Base-by-base conservation (phyloP, 2,888 invertebrate genomes). In the Entomobrya multifasciata region DNA sequence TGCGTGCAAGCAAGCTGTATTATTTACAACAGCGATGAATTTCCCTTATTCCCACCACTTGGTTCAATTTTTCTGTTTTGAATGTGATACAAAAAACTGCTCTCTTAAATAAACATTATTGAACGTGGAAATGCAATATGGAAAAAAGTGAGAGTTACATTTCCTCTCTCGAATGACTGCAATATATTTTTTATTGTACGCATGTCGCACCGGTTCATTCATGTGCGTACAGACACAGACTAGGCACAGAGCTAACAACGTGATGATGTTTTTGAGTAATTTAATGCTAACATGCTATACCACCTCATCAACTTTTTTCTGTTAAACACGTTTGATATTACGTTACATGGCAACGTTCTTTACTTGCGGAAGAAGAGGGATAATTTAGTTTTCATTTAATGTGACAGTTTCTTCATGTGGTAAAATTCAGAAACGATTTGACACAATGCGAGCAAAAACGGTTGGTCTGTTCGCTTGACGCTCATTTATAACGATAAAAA, bases 61-160 rank as follows among this genome's bases (percentile, higher is more conserved):
- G 22, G 1, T 67, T 22, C 6, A n/a, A n/a, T n/a, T n/a, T n/a
- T n/a, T n/a, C n/a, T n/a, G n/a, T n/a, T n/a, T n/a, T n/a, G n/a
- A n/a, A n/a, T n/a, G n/a, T n/a, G n/a, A n/a, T n/a, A n/a, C n/a
- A n/a, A n/a, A n/a, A n/a, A n/a, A n/a, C n/a, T n/a, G n/a, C n/a
- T n/a, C n/a, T n/a, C n/a, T n/a, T n/a, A n/a, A n/a, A n/a, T n/a
- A n/a, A n/a, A n/a, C n/a, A n/a, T n/a, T n/a, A n/a, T 20, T 27
- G 10, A 25, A 84, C 78, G 84, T 84, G 84, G 84, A 84, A 84
- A 84, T 84, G 84, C 77, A 84, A 70, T 84, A 70, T 57, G 84
- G 78, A 84, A 84, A 83, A 84, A 84, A 84, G 84, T 84, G 84
- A 84, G 84, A 84, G 84, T 84, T 84, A 78, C 84, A 84, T 70